Evolutionary conservation across 2,888 invertebrate genomes (phyloP).

Genomic region (Amorpha juglandis): DNA sequence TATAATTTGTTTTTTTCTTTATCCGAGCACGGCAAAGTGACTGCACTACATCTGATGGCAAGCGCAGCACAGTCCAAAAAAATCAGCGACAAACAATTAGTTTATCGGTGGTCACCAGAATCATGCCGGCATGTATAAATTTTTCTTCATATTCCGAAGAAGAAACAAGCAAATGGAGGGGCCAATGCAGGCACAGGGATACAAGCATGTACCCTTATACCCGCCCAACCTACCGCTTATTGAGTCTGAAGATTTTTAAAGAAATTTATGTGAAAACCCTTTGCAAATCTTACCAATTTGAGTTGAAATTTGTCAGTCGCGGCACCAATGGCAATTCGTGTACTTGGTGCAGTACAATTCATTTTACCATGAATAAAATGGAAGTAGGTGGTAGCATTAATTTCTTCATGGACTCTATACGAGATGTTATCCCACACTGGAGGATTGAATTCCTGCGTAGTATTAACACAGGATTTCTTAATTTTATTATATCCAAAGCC

Average conservation of each 20-base stretch:
- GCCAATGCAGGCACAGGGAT: too few species aligned
- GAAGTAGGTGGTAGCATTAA: constrained; percentile 49
- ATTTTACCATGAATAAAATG: constrained; percentile 54
- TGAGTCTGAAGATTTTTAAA: background rate
- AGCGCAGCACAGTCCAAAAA: too few species aligned
- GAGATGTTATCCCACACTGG: constrained; percentile 51
- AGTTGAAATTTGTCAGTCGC: constrained; percentile 42
- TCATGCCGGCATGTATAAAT: too few species aligned
- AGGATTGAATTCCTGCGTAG: constrained; percentile 48
- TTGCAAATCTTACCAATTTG: constrained; percentile 50
- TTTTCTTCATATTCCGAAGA: too few species aligned
- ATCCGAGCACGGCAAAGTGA: too few species aligned
- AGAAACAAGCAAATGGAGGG: too few species aligned
- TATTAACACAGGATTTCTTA: constrained; percentile 46
- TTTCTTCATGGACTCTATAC: constrained; percentile 40
- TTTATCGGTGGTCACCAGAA: too few species aligned
- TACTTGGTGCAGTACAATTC: constrained; percentile 43
- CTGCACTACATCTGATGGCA: too few species aligned
- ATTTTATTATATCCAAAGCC: constrained; percentile 49
- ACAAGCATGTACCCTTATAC: too few species aligned
- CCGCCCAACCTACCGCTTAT: too few species aligned
- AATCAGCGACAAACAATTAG: too few species aligned
- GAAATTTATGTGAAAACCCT: background rate
- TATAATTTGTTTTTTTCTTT: too few species aligned
- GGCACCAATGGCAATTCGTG: constrained; percentile 42